Evolutionary conservation across 1,140 invertebrate genomes (phyloP).

Genomic region (Zophobas atratus): DNA sequence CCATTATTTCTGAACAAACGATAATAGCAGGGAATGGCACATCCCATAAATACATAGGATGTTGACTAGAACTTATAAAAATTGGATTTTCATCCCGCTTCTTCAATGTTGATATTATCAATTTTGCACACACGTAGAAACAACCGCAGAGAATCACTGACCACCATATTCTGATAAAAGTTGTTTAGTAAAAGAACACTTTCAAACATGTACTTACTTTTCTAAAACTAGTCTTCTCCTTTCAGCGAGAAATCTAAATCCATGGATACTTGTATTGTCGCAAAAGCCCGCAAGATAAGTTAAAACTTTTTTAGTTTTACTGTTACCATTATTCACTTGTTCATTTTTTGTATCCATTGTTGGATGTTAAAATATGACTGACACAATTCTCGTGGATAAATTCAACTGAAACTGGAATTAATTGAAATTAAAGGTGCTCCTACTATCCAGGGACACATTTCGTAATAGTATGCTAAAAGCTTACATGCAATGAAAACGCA

Average conservation of each 20-base stretch:
- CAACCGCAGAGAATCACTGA: constrained; percentile 36
- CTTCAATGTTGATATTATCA: constrained; percentile 23
- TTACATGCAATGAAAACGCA: no score
- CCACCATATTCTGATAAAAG: constrained; percentile 50
- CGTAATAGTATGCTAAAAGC: no score
- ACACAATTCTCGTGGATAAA: no score
- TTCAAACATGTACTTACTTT: constrained; percentile 62
- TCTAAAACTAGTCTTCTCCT: neutral
- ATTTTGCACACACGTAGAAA: constrained; percentile 34
- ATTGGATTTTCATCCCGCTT: constrained; percentile 70
- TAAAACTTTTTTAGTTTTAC: no score
- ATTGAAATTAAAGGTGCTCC: no score
- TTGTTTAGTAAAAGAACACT: constrained; percentile 70
- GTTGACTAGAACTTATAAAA: constrained; percentile 71
- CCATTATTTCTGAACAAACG: constrained; percentile 68
- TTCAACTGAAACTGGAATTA: no score
- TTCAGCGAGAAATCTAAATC: neutral
- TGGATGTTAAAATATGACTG: no score
- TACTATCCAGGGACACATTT: no score
- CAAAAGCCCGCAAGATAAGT: neutral
- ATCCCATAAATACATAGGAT: constrained; percentile 70
- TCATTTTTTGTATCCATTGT: no score
- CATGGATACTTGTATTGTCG: neutral
- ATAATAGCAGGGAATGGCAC: constrained; percentile 72
- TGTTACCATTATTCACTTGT: no score